Evolutionary conservation across 2,113 vertebrate species (phyloP).

Genomic region (Onychostruthus taczanowskii): DNA sequence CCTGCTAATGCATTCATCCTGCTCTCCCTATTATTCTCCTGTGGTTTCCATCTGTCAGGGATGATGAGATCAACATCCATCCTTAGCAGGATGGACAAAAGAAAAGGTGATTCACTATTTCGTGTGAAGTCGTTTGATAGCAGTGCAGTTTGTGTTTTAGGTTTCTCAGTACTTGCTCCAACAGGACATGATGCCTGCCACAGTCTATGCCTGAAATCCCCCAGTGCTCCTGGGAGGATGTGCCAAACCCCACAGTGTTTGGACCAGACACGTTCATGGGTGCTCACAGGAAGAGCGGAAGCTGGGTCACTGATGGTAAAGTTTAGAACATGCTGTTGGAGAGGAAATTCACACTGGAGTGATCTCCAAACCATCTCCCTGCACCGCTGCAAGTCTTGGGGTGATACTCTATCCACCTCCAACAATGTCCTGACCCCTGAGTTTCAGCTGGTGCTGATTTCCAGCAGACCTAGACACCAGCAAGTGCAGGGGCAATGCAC

Average conservation of each 20-base stretch:
- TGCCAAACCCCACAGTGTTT: neutral
- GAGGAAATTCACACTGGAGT: neutral
- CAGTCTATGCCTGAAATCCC: neutral
- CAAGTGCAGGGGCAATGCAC: rapidly evolving
- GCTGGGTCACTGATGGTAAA: neutral
- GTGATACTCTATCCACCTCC: neutral
- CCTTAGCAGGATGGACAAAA: neutral
- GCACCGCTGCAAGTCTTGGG: neutral
- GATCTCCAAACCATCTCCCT: neutral
- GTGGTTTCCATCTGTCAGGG: neutral
- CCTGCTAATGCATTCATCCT: rapidly evolving
- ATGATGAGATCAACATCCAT: neutral
- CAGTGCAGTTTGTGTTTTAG: neutral
- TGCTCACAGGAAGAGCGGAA: neutral
- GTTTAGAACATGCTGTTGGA: neutral
- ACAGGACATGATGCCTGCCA: neutral
- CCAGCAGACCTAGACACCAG: neutral
- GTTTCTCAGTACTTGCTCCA: neutral
- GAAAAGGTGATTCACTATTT: neutral
- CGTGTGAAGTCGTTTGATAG: neutral
- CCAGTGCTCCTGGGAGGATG: neutral
- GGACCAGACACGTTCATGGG: rapidly evolving
- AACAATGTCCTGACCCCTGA: neutral
- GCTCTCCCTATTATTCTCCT: neutral
- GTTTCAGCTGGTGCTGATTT: neutral